Evolutionary conservation across 64 coral and sea anemone genomes (phyloP).

Genomic region (Stichodactyla helianthus): DNA sequence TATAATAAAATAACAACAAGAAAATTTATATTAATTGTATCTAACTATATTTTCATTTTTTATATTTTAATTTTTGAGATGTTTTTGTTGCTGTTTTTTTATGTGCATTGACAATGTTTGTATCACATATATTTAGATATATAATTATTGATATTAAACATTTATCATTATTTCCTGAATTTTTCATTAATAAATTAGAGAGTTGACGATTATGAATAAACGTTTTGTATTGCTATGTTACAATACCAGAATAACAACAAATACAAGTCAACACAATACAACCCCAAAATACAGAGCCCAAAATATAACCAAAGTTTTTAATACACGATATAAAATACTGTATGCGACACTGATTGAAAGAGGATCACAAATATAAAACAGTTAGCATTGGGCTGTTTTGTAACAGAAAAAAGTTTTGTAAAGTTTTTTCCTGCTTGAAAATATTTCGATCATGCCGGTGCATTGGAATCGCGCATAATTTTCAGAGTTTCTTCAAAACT

Average conservation of each 20-base stretch:
- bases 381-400: background rate
- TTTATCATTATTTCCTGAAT: background rate
- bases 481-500: background rate
- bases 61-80: too few relatives aligned
- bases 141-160: background rate
- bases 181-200: background rate
- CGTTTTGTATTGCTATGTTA: background rate
- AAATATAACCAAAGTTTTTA: background rate
- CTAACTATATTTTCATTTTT: too few relatives aligned
- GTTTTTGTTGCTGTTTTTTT: background rate
- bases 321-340: background rate
- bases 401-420: background rate
- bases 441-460: background rate
- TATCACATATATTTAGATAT: background rate
- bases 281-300: background rate
- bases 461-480: background rate
- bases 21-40: too few relatives aligned
- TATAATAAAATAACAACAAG: too few relatives aligned
- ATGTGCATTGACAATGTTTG: background rate
- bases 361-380: background rate
- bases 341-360: background rate
- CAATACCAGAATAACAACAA: background rate
- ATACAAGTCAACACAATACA: background rate
- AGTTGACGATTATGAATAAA: background rate
- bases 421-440: background rate